These are phyloP conservation scores for Pogoniulus pusillus DNA, from an alignment of 2,797 vertebrate genomes.

Conservation along the genomic window DNA sequence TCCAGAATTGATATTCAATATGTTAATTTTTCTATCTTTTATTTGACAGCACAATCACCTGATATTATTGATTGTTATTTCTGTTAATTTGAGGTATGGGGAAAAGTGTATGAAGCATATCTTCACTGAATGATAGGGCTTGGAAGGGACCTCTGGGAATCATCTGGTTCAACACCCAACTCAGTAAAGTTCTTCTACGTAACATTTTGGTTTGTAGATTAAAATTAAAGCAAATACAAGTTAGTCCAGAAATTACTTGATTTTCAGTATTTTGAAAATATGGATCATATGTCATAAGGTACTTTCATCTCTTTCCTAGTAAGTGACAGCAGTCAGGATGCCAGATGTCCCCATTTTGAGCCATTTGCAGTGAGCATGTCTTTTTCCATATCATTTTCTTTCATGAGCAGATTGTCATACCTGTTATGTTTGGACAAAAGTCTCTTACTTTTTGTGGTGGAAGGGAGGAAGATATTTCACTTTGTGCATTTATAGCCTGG, in stretches of 20 bases:
- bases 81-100: not conserved
- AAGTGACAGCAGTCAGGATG: not conserved
- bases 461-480: not conserved
- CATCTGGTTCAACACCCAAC: too few relatives aligned
- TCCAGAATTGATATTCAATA: not conserved
- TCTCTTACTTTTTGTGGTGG: not conserved
- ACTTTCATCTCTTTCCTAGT: not conserved
- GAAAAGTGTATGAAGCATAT: not conserved
- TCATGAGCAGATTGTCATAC: not conserved
- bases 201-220: not conserved
- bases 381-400: not conserved
- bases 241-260: not conserved
- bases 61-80: not conserved
- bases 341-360: not conserved
- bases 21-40: not conserved
- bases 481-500: not conserved
- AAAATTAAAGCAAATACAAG: not conserved
- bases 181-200: not conserved
- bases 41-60: not conserved
- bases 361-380: not conserved
- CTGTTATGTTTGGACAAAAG: not conserved
- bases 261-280: not conserved
- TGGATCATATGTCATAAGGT: not conserved
- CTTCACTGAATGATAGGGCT: not conserved
- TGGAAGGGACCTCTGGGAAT: too few relatives aligned